Percentiles rank a stretch among this genome's conserved stretches.
Conservation (phyloP, 1,140 invertebrate genomes). For the Pseudomyrmex dendroicus region DNA sequence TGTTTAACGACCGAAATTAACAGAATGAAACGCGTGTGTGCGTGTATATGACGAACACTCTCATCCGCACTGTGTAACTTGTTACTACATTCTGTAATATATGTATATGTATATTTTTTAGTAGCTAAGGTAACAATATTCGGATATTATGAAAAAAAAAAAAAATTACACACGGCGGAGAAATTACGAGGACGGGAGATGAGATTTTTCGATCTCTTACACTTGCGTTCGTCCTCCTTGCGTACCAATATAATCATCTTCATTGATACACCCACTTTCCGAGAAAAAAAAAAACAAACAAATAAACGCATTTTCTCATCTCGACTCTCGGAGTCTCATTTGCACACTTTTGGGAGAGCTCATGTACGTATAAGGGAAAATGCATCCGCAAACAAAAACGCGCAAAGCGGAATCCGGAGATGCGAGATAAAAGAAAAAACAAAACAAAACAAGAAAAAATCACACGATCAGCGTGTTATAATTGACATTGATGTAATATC, state of each 20-base stretch:
- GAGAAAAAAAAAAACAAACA: not conserved
- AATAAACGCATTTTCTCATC: not conserved
- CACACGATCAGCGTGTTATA: too few species aligned
- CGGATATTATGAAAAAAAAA: not conserved
- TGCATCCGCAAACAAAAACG: too few species aligned
- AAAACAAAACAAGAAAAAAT: slow-evolving; percentile 18
- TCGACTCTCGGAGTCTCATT: not conserved
- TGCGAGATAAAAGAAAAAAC: not conserved
- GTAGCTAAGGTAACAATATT: not conserved
- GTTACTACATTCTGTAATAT: slow-evolving; percentile 51
- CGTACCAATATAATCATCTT: slow-evolving; percentile 9
- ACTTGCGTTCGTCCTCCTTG: not conserved
- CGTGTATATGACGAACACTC: not conserved
- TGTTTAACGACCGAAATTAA: not conserved
- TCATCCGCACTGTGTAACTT: not conserved
- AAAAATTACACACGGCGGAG: not conserved
- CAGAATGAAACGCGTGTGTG: not conserved
- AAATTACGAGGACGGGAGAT: slow-evolving; percentile 42
- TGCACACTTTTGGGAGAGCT: slow-evolving; percentile 15
- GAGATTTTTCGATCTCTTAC: slow-evolving; percentile 6
- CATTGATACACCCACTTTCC: not conserved
- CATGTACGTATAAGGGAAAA: not conserved
- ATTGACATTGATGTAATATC: not conserved
- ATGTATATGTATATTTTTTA: slow-evolving; percentile 13
- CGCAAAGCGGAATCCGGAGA: not conserved